Evolutionary conservation across 2,888 invertebrate species (phyloP).

Genomic region (Nezara viridula): DNA sequence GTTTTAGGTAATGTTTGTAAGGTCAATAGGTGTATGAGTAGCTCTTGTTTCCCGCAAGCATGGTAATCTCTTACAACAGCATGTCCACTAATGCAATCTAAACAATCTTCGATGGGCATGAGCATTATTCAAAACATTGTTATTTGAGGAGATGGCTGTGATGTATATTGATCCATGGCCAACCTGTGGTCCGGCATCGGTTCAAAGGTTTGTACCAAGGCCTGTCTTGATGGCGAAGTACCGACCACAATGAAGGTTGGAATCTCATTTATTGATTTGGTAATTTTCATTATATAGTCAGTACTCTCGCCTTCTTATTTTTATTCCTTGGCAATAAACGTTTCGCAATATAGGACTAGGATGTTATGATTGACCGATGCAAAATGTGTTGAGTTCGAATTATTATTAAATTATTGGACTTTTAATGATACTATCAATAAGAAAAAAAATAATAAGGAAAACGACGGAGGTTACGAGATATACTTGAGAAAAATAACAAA

Average conservation of each 20-base stretch:
- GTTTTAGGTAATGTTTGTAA: no score
- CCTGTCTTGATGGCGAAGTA: not conserved
- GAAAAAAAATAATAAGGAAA: no score
- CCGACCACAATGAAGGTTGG: constrained; percentile 9
- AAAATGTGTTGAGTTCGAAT: not conserved
- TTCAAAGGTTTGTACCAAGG: constrained; percentile 22
- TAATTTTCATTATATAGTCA: not conserved
- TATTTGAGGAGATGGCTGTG: not conserved
- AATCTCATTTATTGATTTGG: not conserved
- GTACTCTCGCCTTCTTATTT: not conserved
- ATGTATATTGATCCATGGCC: not conserved
- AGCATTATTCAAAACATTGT: not conserved
- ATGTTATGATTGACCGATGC: not conserved
- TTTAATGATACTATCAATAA: no score
- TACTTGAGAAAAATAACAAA: no score
- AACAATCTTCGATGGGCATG: not conserved
- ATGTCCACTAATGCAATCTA: not conserved
- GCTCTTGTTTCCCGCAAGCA: not conserved
- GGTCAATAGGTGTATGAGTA: not conserved
- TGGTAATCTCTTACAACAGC: not conserved
- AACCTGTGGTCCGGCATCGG: not conserved
- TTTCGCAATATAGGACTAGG: not conserved
- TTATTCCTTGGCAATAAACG: not conserved
- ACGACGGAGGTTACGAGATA: no score
- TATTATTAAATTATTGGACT: not conserved